Evolutionary conservation across 2,113 vertebrate genomes (phyloP).

Genomic region (Calyptommatus sinebrachiatus): DNA sequence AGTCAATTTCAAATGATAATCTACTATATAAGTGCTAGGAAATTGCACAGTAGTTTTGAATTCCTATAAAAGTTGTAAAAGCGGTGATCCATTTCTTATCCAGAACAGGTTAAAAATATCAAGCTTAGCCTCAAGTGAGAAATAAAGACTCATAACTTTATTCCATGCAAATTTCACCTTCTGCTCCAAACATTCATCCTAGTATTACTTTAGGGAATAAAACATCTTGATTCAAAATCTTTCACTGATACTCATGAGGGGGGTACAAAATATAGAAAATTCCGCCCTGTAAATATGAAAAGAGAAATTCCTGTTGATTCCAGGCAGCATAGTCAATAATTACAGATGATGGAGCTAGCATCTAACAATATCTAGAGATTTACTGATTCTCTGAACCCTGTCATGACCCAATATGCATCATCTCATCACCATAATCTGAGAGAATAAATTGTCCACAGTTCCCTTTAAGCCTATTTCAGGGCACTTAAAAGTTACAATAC

Average conservation of each 20-base stretch:
- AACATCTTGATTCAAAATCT: neutral
- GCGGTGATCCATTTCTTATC: neutral
- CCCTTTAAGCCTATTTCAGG: too few relatives aligned
- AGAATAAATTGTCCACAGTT: too few relatives aligned
- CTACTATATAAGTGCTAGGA: neutral
- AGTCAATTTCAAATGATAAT: conserved; percentile 8
- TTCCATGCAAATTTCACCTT: neutral
- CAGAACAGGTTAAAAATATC: neutral
- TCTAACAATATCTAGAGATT: too few relatives aligned
- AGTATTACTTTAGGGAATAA: neutral
- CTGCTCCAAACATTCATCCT: fast-evolving
- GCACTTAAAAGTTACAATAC: too few relatives aligned
- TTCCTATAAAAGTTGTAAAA: neutral
- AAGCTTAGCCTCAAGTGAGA: neutral
- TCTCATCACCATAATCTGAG: too few relatives aligned
- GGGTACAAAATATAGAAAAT: too few relatives aligned
- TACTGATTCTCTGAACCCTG: too few relatives aligned
- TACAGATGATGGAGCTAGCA: too few relatives aligned
- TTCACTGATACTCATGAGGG: neutral
- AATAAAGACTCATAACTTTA: neutral
- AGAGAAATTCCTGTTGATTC: too few relatives aligned
- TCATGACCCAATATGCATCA: too few relatives aligned
- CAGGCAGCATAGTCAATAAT: too few relatives aligned
- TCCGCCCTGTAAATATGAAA: too few relatives aligned
- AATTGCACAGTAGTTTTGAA: neutral